A percentile compares a stretch with the other conserved stretches of the same genome.
phyloP scores from a whole-genome alignment of 1,140 invertebrate species.

The Papilio dardanus region DNA sequence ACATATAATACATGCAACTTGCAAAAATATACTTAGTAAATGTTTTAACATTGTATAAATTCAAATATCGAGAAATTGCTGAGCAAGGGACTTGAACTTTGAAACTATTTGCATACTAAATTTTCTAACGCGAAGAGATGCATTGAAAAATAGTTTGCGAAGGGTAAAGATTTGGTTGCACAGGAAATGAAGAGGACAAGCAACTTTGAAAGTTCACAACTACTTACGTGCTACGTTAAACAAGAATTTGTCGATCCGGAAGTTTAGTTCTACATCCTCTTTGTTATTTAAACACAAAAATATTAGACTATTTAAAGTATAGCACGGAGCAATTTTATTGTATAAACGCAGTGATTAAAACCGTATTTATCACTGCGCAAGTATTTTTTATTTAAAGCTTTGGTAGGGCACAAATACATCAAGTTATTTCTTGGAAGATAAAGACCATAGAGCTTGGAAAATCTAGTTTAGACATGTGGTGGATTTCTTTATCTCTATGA shows the following conservation, averaged over 20 bases:
- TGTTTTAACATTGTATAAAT: conserved; percentile 35
- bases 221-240: conserved; percentile 26
- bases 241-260: conserved; percentile 32
- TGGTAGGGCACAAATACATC: no score
- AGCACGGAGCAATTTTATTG: neutral
- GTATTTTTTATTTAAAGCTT: no score
- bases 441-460: neutral
- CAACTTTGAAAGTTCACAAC: conserved; percentile 31
- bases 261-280: conserved; percentile 15
- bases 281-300: conserved; percentile 12
- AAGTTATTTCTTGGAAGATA: no score
- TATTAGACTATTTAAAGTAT: neutral
- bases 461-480: neutral
- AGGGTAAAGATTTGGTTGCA: conserved; percentile 23
- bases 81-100: conserved; percentile 35
- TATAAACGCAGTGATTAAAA: no score
- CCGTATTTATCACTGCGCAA: no score
- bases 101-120: conserved; percentile 30
- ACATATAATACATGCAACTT: conserved; percentile 29
- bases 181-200: conserved; percentile 26
- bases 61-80: conserved; percentile 33
- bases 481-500: neutral
- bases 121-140: conserved; percentile 21
- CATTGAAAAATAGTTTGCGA: conserved; percentile 23
- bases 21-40: conserved; percentile 30